Evolutionary conservation across 2,888 invertebrate species (phyloP), one percentile per base, ranked within the genome.

Genomic region (Iselma pallidipennis): DNA sequence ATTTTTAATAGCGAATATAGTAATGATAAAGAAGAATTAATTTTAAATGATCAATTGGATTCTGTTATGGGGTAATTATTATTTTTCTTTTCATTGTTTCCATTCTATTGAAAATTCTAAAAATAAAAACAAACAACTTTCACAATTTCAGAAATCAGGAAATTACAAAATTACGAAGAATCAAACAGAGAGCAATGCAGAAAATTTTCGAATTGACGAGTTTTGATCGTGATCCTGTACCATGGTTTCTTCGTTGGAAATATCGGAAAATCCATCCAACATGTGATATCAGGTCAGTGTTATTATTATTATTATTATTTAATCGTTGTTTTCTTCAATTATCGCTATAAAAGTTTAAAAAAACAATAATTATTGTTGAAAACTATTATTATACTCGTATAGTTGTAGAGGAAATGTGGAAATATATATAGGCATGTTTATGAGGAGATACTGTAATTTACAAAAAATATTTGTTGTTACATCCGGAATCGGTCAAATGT

Each of bases 201-300:
- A n/a, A 37, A 9, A 16, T 50, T 2, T 10, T 25, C 0, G n/a
- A 25, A 50, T 16, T 50, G 50, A 50, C n/a, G 5, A 14, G 9
- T n/a, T 16, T 16, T 1, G 28, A 50, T 14, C 10, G 12, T 4
- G 19, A 50, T 9, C 25, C 50, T 2, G 28, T 50, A 10, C 25
- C 50, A 16, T 50, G 50, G 50, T 50, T 50, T 28, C 26, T 50
- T 26, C 50, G 50, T 4, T 50, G 50, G 50, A 23, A 25, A 50
- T 50, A 28, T 12, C 21, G 50, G 29, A 50, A 50, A 50, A 50
- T 50, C n/a, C 50, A 50, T 19, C 50, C 50, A 16, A 28, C 26
- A 2, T 28, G 50, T 19, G 28, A 50, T 50, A 50, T 9, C 5
- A 21, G 50, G 50, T 50, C 16, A 50, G 50, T 29, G 10, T 16